Base-by-base conservation (phyloP, 2,888 invertebrate species). In the Agelastica alni region DNA sequence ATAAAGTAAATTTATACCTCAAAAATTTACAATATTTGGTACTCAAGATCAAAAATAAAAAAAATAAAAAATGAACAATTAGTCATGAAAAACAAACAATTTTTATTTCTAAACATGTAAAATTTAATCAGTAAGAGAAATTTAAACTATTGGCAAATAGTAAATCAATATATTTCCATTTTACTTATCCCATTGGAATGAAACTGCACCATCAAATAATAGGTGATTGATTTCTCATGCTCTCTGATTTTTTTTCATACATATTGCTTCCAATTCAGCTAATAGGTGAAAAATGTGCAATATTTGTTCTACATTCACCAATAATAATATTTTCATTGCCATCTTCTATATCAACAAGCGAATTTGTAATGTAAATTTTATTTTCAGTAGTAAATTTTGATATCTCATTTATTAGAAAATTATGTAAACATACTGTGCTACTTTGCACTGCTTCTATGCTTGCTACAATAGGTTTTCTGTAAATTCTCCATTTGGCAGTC, bases 171-270 rank as follows among this genome's bases (percentile, higher is more conserved):
- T n/a, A n/a, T n/a, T n/a, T n/a, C n/a, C n/a, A n/a, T n/a, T n/a
- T 49, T 46, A 53, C 36, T 58, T 58, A 45, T 58, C 37, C 51
- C 54, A 58, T 41, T 58, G 54, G 37, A 46, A 58, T 1, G 36
- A n/a, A 47, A 58, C 41, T 44, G 54, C 54, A 17, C 51, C 48
- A 17, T 58, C 51, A 42, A 36, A 34, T 13, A 26, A 20, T 10
- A 57, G 51, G 22, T 53, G 51, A 37, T 14, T 36, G 26, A 4
- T 46, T 37, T 31, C 51, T 58, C 47, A 58, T 43, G 17, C 4
- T 2, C 16, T 51, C 37, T 17, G 51, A 46, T 22, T 2, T 36
- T 53, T 44, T 43, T 10, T 37, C 22, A 47, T 47, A 51, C 42
- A 42, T 55, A 55, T 55, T 55, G 16, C 45, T 51, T 30, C 53